These are phyloP conservation scores for Conops quadrifasciatus DNA, from an alignment of 2,888 invertebrate species.

Conservation along the genomic window DNA sequence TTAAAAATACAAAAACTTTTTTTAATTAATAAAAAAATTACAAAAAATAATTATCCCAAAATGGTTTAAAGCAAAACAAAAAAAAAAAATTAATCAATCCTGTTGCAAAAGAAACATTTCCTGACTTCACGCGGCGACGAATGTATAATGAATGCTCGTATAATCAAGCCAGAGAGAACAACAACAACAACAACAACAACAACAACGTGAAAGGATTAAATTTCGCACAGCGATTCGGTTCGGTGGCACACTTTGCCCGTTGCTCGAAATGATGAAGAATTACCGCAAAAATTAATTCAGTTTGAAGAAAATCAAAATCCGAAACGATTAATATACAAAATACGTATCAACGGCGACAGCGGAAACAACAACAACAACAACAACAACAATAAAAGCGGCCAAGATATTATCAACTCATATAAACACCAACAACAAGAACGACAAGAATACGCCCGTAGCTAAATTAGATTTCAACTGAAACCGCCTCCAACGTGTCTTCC, in stretches of 20 bases:
- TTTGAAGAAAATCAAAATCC: constrained; percentile 5
- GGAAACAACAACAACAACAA: constrained; percentile 11
- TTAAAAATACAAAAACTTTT: too few species aligned
- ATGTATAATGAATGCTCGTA: too few species aligned
- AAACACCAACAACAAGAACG: neutral
- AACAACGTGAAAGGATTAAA: neutral
- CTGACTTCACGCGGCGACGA: too few species aligned
- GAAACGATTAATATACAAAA: constrained; percentile 13
- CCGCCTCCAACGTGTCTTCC: constrained; percentile 47
- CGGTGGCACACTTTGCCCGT: constrained; percentile 27
- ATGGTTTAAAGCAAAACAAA: neutral
- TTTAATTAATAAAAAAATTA: too few species aligned
- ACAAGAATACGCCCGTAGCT: constrained; percentile 45
- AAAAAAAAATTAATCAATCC: constrained; percentile 4
- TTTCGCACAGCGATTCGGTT: constrained; percentile 11
- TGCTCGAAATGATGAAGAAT: constrained; percentile 11
- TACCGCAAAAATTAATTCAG: constrained; percentile 8
- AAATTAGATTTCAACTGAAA: constrained; percentile 55
- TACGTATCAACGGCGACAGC: constrained; percentile 6
- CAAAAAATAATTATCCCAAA: neutral
- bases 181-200: too few species aligned
- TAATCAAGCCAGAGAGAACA: too few species aligned
- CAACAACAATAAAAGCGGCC: neutral
- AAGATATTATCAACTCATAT: neutral
- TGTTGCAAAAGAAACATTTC: neutral